A percentile compares a stretch with the other conserved stretches of the same genome.
phyloP scores from a whole-genome alignment of 2,113 vertebrate genomes.

The Perca fluviatilis region DNA sequence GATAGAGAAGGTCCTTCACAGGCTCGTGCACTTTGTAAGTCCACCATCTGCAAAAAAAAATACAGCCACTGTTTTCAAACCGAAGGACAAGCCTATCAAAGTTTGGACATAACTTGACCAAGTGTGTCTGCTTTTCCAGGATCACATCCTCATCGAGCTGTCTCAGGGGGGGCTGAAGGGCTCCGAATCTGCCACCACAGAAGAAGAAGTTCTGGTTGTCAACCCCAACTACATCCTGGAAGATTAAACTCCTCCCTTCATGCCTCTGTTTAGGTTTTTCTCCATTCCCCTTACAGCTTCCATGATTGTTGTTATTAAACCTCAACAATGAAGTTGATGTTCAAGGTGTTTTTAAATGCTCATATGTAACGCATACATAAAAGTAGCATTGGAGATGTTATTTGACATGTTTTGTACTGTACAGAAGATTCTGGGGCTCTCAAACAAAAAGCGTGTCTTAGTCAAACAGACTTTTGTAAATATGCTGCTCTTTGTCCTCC shows the following conservation, averaged over 20 bases:
- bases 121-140: slow-evolving; percentile 78
- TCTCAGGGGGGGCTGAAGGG: slow-evolving; percentile 90
- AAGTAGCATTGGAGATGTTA: slow-evolving; percentile 22
- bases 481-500: slow-evolving; percentile 61
- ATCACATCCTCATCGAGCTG: slow-evolving; percentile 97
- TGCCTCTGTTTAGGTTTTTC: neutral
- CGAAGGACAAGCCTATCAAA: neutral
- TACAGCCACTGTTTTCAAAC: neutral
- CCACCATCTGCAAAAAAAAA: accelerated
- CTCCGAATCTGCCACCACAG: slow-evolving; percentile 79
- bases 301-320: neutral
- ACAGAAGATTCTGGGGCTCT: slow-evolving; percentile 39
- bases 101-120: neutral
- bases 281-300: neutral
- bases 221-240: slow-evolving; percentile 98
- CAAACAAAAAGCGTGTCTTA: neutral
- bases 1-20: slow-evolving; percentile 95
- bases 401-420: slow-evolving; percentile 33
- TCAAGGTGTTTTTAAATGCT: slow-evolving; percentile 16
- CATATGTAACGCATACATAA: slow-evolving; percentile 35
- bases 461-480: slow-evolving; percentile 74
- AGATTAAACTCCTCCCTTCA: slow-evolving; percentile 81
- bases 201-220: slow-evolving; percentile 92
- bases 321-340: neutral
- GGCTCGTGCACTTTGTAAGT: slow-evolving; percentile 95